Conservation (phyloP, 2,888 invertebrate species). For the Pammene fasciana region DNA sequence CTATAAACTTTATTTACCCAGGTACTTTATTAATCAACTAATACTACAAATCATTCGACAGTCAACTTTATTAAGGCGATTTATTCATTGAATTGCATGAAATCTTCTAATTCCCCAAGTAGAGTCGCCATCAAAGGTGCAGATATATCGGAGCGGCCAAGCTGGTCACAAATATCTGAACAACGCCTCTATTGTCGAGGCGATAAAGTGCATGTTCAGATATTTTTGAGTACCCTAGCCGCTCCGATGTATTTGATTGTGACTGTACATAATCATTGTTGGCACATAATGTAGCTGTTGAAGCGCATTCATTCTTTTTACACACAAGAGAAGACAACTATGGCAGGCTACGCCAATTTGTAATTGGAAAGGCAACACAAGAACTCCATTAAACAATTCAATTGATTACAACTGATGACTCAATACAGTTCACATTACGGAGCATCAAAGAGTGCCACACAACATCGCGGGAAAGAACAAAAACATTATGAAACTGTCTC, state of each 20-base stretch:
- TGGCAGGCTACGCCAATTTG: slow-evolving; percentile 15
- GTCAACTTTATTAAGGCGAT: neutral
- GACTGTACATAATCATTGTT: neutral
- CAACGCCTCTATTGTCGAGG: too few relatives aligned
- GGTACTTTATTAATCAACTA: too few relatives aligned
- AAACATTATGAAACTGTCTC: slow-evolving; percentile 37
- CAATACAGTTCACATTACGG: slow-evolving; percentile 19
- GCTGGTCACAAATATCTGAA: too few relatives aligned
- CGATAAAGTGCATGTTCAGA: too few relatives aligned
- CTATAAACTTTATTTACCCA: neutral
- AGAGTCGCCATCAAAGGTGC: too few relatives aligned
- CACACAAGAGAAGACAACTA: slow-evolving; percentile 7
- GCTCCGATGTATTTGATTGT: too few relatives aligned
- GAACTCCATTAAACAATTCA: slow-evolving; percentile 15
- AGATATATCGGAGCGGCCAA: too few relatives aligned
- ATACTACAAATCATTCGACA: neutral
- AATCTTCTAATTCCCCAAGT: neutral
- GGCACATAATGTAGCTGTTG: neutral
- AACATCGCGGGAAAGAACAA: slow-evolving; percentile 31
- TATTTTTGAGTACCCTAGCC: too few relatives aligned
- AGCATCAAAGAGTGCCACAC: slow-evolving; percentile 1
- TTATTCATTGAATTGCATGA: too few relatives aligned
- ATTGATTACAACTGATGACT: slow-evolving; percentile 8
- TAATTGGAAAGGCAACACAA: slow-evolving; percentile 21
- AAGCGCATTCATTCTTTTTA: slow-evolving; percentile 19